These are phyloP conservation scores for Gila orcuttii DNA, from an alignment of 2,113 vertebrate genomes.

Conservation along the genomic window DNA sequence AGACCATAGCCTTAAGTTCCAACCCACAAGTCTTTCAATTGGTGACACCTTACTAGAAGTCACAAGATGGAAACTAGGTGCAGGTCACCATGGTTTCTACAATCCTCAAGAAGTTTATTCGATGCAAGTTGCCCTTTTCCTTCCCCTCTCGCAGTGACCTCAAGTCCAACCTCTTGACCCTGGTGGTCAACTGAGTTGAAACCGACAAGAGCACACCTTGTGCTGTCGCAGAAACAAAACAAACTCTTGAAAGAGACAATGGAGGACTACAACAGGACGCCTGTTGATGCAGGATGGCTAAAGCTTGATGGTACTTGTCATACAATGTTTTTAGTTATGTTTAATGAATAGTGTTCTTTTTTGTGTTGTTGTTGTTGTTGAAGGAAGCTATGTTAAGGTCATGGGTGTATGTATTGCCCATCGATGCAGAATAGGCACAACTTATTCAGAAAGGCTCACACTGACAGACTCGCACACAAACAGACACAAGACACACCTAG, in stretches of 20 bases:
- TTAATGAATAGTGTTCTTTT: conserved; percentile 53
- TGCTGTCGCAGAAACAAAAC: conserved; percentile 65
- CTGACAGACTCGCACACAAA: conserved; percentile 26
- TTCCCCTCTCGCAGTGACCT: conserved; percentile 45
- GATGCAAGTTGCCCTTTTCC: conserved; percentile 31
- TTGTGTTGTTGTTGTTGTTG: conserved; percentile 34
- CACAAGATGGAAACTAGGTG: conserved; percentile 61
- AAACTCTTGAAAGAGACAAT: conserved; percentile 34
- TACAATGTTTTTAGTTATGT: conserved; percentile 42
- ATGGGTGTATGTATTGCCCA: conserved; percentile 41
- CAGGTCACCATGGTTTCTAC: conserved; percentile 66
- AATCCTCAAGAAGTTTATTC: conserved; percentile 4
- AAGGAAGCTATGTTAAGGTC: conserved; percentile 60
- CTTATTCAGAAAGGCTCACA: conserved; percentile 32
- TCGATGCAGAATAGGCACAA: conserved; percentile 19
- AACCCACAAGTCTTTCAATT: neutral
- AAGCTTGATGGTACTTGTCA: conserved; percentile 10
- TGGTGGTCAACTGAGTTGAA: conserved; percentile 66
- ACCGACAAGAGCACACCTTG: conserved; percentile 71
- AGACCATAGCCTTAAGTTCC: neutral
- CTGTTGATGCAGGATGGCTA: conserved; percentile 48
- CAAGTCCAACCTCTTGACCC: conserved; percentile 62
- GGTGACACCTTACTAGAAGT: neutral
- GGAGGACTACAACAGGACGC: conserved; percentile 4
- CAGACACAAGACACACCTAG: neutral